A percentile compares a stretch with the other conserved stretches of the same genome.
phyloP scores from a whole-genome alignment of 2,113 vertebrate species.

The Myodes glareolus region DNA sequence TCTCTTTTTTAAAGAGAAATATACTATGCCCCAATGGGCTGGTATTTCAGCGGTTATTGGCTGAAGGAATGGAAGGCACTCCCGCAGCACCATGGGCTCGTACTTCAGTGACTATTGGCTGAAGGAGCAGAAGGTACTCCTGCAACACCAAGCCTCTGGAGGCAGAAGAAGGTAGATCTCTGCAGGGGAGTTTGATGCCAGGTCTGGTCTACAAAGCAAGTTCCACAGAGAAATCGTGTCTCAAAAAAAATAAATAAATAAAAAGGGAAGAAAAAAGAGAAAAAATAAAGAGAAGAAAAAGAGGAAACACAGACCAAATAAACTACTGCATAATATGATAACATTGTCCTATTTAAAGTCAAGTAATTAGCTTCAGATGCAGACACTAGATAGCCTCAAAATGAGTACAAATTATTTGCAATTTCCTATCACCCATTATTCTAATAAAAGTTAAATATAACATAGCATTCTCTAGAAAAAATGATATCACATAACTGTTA shows the following conservation, averaged over 20 bases:
- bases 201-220: background rate
- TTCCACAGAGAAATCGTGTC: background rate
- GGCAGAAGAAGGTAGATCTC: background rate
- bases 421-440: conserved; percentile 60
- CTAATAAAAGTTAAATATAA: conserved; percentile 54
- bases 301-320: conserved; percentile 45
- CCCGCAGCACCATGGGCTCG: too few species aligned
- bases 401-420: conserved; percentile 60
- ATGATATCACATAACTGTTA: conserved; percentile 24
- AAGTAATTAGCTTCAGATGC: conserved; percentile 57
- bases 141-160: background rate
- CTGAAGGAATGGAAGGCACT: too few species aligned
- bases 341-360: conserved; percentile 66
- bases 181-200: background rate
- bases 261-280: background rate
- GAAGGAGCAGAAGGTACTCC: too few species aligned
- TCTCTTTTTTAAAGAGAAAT: too few species aligned
- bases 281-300: background rate
- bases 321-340: conserved; percentile 43
- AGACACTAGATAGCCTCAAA: conserved; percentile 52
- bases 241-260: background rate
- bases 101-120: too few species aligned
- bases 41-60: too few species aligned
- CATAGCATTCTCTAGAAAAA: conserved; percentile 34
- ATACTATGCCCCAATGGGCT: too few species aligned